Base-by-base conservation (phyloP, 2,888 invertebrate genomes). In the Hirtodrosophila cameraria region DNA sequence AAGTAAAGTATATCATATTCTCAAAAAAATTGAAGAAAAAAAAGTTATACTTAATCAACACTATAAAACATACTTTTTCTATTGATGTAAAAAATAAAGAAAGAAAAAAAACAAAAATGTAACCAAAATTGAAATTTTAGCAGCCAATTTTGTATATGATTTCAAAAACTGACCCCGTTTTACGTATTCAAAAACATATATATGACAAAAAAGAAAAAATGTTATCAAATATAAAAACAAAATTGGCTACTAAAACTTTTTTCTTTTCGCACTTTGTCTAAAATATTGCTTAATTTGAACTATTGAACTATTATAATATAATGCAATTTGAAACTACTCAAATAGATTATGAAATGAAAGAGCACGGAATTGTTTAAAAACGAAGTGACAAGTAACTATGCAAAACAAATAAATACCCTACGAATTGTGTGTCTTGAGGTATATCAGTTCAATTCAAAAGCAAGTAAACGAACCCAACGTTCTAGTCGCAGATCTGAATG, bases 61-160 rank as follows among this genome's bases (percentile, higher is more conserved):
- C 31, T 49, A 33, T 62, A 57, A 55, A 16, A 54, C 33, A 58
- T 12, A 27, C 36, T 55, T 33, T 73, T 33, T 30, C 6, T 46
- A 23, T 41, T 11, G 42, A 25, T 52, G 39, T 54, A 46, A 39
- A 57, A 46, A 61, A 39, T n/a, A 54, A 53, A 67, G 55, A 25
- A 49, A 60, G 58, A 62, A 48, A 45, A 48, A 86, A 83, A 88
- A 71, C 81, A 67, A 74, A 75, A 62, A 77, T 79, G 73, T 69
- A 55, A 35, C 70, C 60, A 50, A 54, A 31, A 55, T 61, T 58
- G 13, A 8, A 15, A n/a, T 57, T 57, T 77, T 82, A 58, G 61
- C 48, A 52, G 66, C 50, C 79, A 74, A 50, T 72, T 77, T 57
- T 54, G 62, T 38, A 12, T 11, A 7, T 15, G 12, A 12, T 11